Evolutionary conservation across 2,888 invertebrate species (phyloP), one percentile per base, ranked within the genome.

Genomic region (Plemyria rubiginata): DNA sequence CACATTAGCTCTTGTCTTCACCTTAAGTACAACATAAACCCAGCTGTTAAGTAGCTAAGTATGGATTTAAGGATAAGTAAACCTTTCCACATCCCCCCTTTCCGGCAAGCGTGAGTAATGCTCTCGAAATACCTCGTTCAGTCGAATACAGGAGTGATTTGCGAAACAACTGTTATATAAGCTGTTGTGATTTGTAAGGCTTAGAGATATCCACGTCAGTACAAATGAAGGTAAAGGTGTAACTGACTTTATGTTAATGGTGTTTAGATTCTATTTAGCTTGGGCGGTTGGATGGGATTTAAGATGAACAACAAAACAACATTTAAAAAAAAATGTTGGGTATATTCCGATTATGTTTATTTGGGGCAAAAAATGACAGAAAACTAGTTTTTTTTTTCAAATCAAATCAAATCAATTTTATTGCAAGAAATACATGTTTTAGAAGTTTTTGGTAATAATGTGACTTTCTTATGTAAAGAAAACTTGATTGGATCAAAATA

Each of bases 51-150:
- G 9, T 16, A 16, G 41, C 5, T 41, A 41, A 13, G n/a, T 41
- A 41, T 13, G 5, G 13, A 13, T 13, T 13, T 41, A 38, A 9
- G 11, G 11, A 11, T 38, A 11, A 13, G 32, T 46, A 46, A 54
- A 48, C 32, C 43, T 38, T 43, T 54, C 54, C 45, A 45, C 40
- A 36, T 46, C 54, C 16, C 68, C 67, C 68, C 63, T 66, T 28
- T 49, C 49, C 54, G 63, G 13, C 58, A 68, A 62, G 59, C 68
- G 68, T 66, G 28, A 68, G 53, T 68, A 68, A 68, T 61, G 12
- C 60, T 40, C 54, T 58, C 40, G 32, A 67, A 60, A 62, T 65
- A 65, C 41, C 50, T 22, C 51, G 43, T 64, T 64, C 59, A 54
- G 13, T 60, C 49, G 53, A 40, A 38, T 12, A 29, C 60, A 55